These are phyloP conservation scores for Diarsia rubi DNA, from an alignment of 2,888 invertebrate species.

Conservation along the genomic window DNA sequence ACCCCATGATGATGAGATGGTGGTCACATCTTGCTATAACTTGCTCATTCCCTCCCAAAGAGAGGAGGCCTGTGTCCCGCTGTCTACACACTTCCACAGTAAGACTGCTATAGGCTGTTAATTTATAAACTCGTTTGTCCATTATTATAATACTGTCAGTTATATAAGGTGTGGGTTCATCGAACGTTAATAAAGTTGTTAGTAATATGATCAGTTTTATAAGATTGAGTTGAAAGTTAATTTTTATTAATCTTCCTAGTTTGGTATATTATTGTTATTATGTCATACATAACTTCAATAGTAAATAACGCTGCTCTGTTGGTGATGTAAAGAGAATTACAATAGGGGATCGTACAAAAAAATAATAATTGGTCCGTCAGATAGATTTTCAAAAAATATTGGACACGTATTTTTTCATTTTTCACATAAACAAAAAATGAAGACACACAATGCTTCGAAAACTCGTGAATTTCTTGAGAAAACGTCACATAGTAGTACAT, in stretches of 20 bases:
- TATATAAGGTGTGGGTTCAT: constrained; percentile 35
- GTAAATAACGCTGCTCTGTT: background rate
- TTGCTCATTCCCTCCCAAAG: too few relatives aligned
- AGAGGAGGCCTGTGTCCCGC: background rate
- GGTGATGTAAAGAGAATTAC: background rate
- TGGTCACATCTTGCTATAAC: too few relatives aligned
- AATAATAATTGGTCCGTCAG: too few relatives aligned
- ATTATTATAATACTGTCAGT: constrained; percentile 29
- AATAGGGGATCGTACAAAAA: too few relatives aligned
- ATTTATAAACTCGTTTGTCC: constrained; percentile 30
- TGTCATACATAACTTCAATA: background rate
- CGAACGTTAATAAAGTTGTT: constrained; percentile 22
- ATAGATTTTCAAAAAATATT: too few relatives aligned
- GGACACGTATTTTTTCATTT: too few relatives aligned
- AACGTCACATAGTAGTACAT: too few relatives aligned
- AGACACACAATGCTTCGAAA: too few relatives aligned
- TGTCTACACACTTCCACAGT: background rate
- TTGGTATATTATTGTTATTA: background rate
- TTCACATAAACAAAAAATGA: too few relatives aligned
- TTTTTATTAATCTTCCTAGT: constrained; percentile 6
- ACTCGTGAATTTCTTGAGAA: too few relatives aligned
- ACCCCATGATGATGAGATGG: too few relatives aligned
- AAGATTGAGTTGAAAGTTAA: constrained; percentile 26
- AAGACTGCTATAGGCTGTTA: background rate
- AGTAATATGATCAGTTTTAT: constrained; percentile 15